These are phyloP conservation scores for Hetaerina americana DNA, from an alignment of 1,140 invertebrate species.

Conservation along the genomic window DNA sequence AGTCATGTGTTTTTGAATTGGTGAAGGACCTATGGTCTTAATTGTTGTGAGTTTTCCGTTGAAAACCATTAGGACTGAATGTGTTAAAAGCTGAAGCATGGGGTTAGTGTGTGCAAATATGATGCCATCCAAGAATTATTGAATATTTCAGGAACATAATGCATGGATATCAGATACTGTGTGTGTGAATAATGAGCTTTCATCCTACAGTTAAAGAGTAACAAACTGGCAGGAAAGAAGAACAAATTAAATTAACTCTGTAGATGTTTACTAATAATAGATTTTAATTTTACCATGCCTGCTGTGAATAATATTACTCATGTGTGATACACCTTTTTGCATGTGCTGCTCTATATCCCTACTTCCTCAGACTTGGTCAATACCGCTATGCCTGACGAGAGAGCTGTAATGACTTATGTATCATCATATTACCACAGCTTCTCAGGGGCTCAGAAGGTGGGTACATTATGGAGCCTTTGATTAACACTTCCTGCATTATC, in stretches of 20 bases:
- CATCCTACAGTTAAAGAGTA: too few relatives aligned
- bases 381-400: constrained; percentile 95
- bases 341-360: constrained; percentile 3
- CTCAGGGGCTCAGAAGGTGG: constrained; percentile 97
- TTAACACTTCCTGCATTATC: background rate
- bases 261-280: background rate
- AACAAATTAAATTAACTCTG: background rate
- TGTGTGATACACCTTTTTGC: constrained; percentile 5
- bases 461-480: constrained; percentile 16
- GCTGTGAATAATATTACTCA: background rate
- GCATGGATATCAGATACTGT: too few relatives aligned
- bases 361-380: constrained; percentile 84
- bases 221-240: too few relatives aligned
- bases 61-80: too few relatives aligned
- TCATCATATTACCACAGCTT: constrained; percentile 99
- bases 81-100: too few relatives aligned
- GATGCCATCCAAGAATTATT: too few relatives aligned
- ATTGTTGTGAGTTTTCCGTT: too few relatives aligned
- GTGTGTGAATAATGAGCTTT: too few relatives aligned
- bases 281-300: background rate
- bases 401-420: constrained; percentile 99
- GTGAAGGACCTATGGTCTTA: too few relatives aligned
- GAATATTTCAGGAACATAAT: too few relatives aligned
- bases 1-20: too few relatives aligned
- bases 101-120: too few relatives aligned